Base-by-base conservation (phyloP, 2,113 vertebrate genomes). In the Ginglymostoma cirratum region DNA sequence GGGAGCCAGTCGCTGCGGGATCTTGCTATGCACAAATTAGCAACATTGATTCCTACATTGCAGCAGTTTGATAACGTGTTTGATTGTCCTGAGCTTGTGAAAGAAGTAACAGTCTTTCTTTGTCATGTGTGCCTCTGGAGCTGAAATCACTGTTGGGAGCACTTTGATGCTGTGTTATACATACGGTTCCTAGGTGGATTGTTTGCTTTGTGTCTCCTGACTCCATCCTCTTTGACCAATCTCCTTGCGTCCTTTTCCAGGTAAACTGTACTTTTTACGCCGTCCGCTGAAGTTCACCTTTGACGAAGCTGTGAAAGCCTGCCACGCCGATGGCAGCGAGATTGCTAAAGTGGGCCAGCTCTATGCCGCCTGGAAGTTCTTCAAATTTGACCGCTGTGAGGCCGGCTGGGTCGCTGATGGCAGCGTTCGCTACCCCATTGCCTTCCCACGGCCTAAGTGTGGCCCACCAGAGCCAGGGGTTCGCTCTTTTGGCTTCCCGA, bases 351-450 rank as follows among this genome's bases (percentile, higher is more conserved):
- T 99, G 96, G 99, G 99, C 52, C 99, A 99, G 95, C 97, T 99
- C 69, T 99, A 98, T 24, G 98, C 98, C 0, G 98, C 98, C 8
- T 99, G 99, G 99, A 98, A 97, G 96, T 98, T 99, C 96, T 96
- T 42, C 21, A 98, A 97, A 65, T 96, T 99, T 96, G 98, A 99
- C 96, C 98, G 97, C 96, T 99, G 99, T 0, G 97, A 97, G 0
- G 98, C 98, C 0, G 99, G 99, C 96, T 99, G 99, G 99, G 96
- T 99, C 97, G 98, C 98, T 0, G 99, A 99, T 0, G 98, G 98
- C 95, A 99, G 99, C 0, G 97, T 98, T 78, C 98, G 98, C 96
- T 99, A 99, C 97, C 98, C 99, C 0, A 98, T 99, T 10, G 61
- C 94, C 61, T 98, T 96, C 0, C 97, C 98, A 0, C 98, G 98